Conservation (phyloP, 92 coral and sea anemone genomes). For the Porites lobata region DNA sequence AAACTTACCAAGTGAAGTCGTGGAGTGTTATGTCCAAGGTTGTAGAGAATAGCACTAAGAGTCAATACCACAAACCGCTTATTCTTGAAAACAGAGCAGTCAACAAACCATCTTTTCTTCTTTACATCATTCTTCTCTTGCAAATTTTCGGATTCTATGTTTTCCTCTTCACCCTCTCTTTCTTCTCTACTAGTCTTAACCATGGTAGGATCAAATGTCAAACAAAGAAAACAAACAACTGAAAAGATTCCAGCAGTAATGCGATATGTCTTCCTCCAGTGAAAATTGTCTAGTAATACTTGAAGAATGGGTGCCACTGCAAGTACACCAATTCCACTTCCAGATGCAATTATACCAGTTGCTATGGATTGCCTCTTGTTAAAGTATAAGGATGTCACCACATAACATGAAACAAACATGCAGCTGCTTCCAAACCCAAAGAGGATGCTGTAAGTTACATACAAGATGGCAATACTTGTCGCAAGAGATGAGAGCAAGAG, state of each 20-base stretch:
- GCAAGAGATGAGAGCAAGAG: constrained; percentile 73
- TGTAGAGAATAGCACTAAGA: constrained; percentile 16
- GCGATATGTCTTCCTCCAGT: constrained; percentile 63
- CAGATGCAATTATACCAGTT: constrained; percentile 74
- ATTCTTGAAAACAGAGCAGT: constrained; percentile 51
- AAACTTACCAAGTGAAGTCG: constrained; percentile 77
- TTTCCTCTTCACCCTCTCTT: not conserved
- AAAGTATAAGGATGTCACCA: constrained; percentile 69
- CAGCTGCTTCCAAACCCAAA: constrained; percentile 82
- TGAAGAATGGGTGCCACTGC: constrained; percentile 55
- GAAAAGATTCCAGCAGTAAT: constrained; percentile 50
- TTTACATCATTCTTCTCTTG: not conserved
- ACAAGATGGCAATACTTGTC: constrained; percentile 52
- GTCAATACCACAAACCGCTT: constrained; percentile 27
- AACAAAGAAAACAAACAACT: constrained; percentile 13
- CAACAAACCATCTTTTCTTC: constrained; percentile 14
- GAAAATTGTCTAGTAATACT: constrained; percentile 43
- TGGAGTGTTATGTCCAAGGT: constrained; percentile 57
- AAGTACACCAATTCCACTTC: constrained; percentile 66
- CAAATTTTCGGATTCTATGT: not conserved
- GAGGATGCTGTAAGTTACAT: constrained; percentile 65
- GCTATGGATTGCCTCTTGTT: constrained; percentile 71
- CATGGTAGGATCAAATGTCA: constrained; percentile 48
- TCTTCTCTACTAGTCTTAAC: not conserved
- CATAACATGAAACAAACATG: constrained; percentile 62